Base-by-base conservation (phyloP, 2,113 vertebrate genomes). In the Azemiops feae region DNA sequence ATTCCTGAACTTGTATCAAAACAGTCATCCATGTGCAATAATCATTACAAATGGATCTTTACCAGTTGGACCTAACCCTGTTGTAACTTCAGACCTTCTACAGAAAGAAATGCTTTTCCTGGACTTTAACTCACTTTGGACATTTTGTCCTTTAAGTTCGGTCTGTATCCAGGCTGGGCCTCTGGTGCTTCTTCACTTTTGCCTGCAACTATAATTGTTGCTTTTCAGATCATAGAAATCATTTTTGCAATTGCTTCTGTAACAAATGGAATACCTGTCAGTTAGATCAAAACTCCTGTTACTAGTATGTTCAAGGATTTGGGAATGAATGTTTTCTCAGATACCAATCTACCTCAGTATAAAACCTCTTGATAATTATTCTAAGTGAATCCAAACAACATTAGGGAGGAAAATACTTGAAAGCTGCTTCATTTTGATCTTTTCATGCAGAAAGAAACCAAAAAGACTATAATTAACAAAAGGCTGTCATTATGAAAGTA, bases 1-100 rank as follows among this genome's bases (percentile, higher is more conserved):
- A 96, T 97, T 97, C 94, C 94, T 92, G 95, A 97, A 96, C 98
- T 97, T 95, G 34, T 92, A 92, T 93, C 87, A 95, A 95, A 96
- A 91, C 50, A 90, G 55, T 45, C 93, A 55, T 95, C 57, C 95
- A 87, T 96, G 91, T 96, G 95, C 47, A 92, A 95, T 95, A 95
- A 64, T 95, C 89, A 96, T 97, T 95, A 95, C 91, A 95, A 94
- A 90, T 92, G 64, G 30, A 91, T 8, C 93, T 94, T 22, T 91
- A 89, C 91, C 94, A 85, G 92, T 91, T 92, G 92, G 47, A 96
- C 92, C 92, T 94, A 93, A 85, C 91, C 91, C 93, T 95, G 88
- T 45, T 54, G 52, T 55, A 89, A 89, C 87, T 81, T n/a, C 25
- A 89, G 87, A 81, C 50, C 55, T 57, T 89, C 60, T n/a, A 47